Evolutionary conservation across 2,888 invertebrate genomes (phyloP).

Genomic region (Dicranocentrus wangi): DNA sequence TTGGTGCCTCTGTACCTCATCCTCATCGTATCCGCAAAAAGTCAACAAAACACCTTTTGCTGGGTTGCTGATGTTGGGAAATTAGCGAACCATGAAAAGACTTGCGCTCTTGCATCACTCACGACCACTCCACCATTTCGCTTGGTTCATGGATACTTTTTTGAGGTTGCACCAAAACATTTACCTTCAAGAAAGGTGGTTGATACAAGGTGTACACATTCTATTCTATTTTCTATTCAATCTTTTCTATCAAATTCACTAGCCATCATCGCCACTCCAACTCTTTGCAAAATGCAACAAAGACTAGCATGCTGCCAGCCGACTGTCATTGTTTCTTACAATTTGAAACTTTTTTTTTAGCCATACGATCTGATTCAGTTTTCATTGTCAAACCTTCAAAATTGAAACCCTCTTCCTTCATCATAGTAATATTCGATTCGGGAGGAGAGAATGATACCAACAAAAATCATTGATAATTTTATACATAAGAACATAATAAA

Average conservation of each 20-base stretch:
- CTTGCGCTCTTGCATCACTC: slow-evolving; percentile 8
- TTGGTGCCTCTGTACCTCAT: not conserved
- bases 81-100: slow-evolving; percentile 31
- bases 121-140: not conserved
- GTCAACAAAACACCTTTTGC: slow-evolving; percentile 13
- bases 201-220: no score
- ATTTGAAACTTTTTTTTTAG: not conserved
- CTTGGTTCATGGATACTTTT: slow-evolving; percentile 14
- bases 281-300: slow-evolving; percentile 12
- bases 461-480: no score
- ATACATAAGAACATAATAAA: no score
- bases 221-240: no score
- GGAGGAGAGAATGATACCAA: not conserved
- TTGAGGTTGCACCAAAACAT: slow-evolving; percentile 3
- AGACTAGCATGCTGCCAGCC: slow-evolving; percentile 14
- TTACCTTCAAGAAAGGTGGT: not conserved
- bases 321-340: slow-evolving; percentile 2
- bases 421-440: not conserved
- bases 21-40: slow-evolving; percentile 28
- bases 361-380: slow-evolving; percentile 1
- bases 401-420: slow-evolving; percentile 12
- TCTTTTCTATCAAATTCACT: no score
- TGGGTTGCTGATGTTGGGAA: slow-evolving; percentile 13
- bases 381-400: slow-evolving; percentile 6
- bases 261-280: not conserved